Percentiles rank a stretch among this genome's conserved stretches.
Evolutionary conservation across 2,888 invertebrate genomes (phyloP).

Genomic region (Incurvaria masculella): DNA sequence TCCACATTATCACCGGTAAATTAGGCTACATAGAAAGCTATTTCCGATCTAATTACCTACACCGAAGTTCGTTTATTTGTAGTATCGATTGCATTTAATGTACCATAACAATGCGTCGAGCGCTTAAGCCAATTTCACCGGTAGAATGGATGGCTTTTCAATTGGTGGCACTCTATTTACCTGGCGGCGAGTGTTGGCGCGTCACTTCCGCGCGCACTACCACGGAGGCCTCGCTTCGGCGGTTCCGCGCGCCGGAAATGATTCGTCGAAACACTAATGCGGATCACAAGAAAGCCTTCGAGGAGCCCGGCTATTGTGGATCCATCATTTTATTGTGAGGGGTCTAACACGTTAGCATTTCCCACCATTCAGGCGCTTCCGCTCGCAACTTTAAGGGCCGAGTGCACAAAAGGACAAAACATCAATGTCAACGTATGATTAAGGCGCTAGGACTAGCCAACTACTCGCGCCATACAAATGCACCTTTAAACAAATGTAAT

Average conservation of each 20-base stretch:
- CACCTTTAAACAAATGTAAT: too few relatives aligned
- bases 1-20: not conserved
- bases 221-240: slow-evolving; percentile 39
- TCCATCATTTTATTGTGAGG: not conserved
- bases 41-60: not conserved
- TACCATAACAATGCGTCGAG: not conserved
- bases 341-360: not conserved
- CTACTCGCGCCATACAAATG: too few relatives aligned
- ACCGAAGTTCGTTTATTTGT: not conserved
- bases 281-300: slow-evolving; percentile 33
- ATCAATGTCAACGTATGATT: too few relatives aligned
- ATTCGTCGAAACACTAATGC: slow-evolving; percentile 54
- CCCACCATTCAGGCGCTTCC: too few relatives aligned
- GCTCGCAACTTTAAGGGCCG: too few relatives aligned
- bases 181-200: slow-evolving; percentile 30
- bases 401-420: too few relatives aligned
- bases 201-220: slow-evolving; percentile 44
- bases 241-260: slow-evolving; percentile 38
- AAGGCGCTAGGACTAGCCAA: too few relatives aligned
- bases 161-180: slow-evolving; percentile 45
- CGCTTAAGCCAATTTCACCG: slow-evolving; percentile 8
- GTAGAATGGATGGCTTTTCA: slow-evolving; percentile 46
- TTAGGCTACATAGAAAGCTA: not conserved
- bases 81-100: not conserved
- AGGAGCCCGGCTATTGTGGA: not conserved